A percentile compares a stretch with the other conserved stretches of the same genome.
Conservation (phyloP, 2,113 vertebrate species). For the Motacilla alba region DNA sequence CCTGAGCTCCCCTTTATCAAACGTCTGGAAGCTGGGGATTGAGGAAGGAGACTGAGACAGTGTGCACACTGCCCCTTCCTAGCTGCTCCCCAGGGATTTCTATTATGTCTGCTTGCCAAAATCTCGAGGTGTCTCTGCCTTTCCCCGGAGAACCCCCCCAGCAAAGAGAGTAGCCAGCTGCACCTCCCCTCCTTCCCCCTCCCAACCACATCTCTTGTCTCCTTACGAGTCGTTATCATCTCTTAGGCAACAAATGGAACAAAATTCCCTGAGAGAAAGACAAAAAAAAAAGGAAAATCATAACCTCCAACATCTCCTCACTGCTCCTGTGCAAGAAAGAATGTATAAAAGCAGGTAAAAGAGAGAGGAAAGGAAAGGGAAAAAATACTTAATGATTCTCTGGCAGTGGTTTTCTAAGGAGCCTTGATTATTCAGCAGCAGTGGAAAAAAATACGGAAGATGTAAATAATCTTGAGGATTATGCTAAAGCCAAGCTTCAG, state of each 20-base stretch:
- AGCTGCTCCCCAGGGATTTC: not conserved
- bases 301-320: not conserved
- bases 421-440: constrained; percentile 15
- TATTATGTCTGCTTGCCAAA: not conserved
- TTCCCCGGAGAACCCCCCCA: not conserved
- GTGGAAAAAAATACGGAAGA: constrained; percentile 23
- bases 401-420: not conserved
- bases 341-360: not conserved
- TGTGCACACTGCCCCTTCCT: not conserved
- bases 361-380: not conserved
- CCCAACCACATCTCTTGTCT: not conserved
- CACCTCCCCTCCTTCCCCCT: not conserved
- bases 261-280: not conserved
- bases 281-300: not conserved
- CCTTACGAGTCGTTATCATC: not conserved
- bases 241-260: not conserved
- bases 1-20: not conserved
- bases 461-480: constrained; percentile 50
- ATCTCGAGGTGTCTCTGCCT: not conserved
- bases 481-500: constrained; percentile 44
- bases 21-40: not conserved
- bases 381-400: not conserved
- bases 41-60: not conserved
- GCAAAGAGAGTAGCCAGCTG: not conserved
- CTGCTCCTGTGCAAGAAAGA: not conserved